Evolutionary conservation across 2,797 vertebrate genomes (phyloP).

Genomic region (Alauda arvensis): DNA sequence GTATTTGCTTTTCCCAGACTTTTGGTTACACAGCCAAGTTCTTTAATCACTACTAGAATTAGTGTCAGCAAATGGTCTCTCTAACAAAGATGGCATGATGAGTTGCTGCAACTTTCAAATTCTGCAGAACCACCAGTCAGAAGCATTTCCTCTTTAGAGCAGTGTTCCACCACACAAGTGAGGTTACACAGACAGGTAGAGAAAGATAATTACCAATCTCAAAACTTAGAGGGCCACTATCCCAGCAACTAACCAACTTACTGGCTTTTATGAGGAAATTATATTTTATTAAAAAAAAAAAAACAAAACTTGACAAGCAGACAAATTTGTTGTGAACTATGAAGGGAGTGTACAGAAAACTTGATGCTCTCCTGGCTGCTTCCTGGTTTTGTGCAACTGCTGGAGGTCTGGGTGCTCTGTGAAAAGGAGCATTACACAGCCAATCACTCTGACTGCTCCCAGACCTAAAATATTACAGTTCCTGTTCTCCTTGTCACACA

Average conservation of each 20-base stretch:
- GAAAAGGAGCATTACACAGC: neutral
- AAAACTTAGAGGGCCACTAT: neutral
- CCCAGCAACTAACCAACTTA: neutral
- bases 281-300: neutral
- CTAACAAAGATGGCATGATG: neutral
- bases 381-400: neutral
- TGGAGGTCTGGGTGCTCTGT: neutral
- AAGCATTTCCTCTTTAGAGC: neutral
- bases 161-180: neutral
- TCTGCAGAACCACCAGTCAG: neutral
- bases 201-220: neutral
- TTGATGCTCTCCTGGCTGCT: neutral
- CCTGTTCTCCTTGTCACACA: neutral
- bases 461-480: neutral
- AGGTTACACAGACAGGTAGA: neutral
- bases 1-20: accelerated
- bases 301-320: neutral
- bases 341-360: neutral
- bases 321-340: neutral
- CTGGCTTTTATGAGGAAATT: neutral
- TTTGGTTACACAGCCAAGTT: neutral
- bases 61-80: neutral
- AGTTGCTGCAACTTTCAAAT: neutral
- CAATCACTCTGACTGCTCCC: neutral
- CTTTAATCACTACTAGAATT: neutral